These are phyloP conservation scores for Mesaphorura yosii DNA, from an alignment of 1,140 invertebrate genomes.

Conservation along the genomic window DNA sequence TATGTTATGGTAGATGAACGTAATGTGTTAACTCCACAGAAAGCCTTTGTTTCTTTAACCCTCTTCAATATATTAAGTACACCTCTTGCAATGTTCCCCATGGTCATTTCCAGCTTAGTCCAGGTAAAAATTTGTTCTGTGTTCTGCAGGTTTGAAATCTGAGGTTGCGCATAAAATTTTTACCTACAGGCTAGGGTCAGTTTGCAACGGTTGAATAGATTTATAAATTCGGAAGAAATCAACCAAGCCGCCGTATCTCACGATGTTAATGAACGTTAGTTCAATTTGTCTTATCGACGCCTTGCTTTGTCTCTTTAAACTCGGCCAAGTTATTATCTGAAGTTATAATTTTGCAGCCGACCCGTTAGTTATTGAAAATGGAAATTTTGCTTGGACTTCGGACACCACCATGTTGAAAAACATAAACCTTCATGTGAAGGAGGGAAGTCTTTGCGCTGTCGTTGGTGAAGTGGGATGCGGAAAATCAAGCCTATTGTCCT, in stretches of 20 bases:
- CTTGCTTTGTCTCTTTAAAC: neutral
- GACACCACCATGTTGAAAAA: conserved; percentile 26
- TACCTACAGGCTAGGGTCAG: conserved; percentile 34
- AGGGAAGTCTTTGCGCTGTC: conserved; percentile 41
- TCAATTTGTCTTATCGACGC: neutral
- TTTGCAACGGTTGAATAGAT: conserved; percentile 35
- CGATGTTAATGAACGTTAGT: conserved; percentile 26
- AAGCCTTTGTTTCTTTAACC: conserved; percentile 51
- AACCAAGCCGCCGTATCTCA: conserved; percentile 31
- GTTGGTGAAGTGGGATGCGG: conserved; percentile 45
- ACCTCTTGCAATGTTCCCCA: conserved; percentile 45
- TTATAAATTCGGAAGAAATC: conserved; percentile 35
- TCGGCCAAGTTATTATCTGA: neutral
- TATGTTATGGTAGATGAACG: conserved; percentile 60
- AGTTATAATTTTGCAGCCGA: conserved; percentile 40
- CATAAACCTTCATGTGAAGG: conserved; percentile 33
- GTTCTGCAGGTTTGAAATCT: neutral
- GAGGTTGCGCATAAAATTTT: neutral
- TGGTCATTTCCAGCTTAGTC: conserved; percentile 37
- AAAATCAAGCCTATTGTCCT: conserved; percentile 45
- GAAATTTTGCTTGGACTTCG: conserved; percentile 57
- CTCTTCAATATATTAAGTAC: conserved; percentile 51
- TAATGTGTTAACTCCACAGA: conserved; percentile 45
- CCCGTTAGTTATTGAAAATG: conserved; percentile 60
- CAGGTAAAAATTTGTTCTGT: neutral